A percentile compares a stretch with the other conserved stretches of the same genome.
phyloP scores from a whole-genome alignment of 2,113 vertebrate genomes.

The Eleginops maclovinus region DNA sequence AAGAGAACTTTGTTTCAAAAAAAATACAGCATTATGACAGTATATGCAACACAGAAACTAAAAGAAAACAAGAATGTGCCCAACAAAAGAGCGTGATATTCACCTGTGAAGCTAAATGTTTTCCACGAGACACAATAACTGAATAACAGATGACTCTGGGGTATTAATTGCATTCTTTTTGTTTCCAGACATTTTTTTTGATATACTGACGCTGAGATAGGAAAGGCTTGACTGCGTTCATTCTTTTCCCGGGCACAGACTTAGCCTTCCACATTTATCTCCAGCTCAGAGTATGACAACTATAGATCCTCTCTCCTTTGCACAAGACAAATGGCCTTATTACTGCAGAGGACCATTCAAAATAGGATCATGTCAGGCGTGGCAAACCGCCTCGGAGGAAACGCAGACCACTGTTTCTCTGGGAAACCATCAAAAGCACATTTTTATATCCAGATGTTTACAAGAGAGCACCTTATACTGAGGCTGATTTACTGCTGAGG shows the following conservation, averaged over 20 bases:
- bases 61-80: neutral
- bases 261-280: conserved; percentile 73
- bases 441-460: conserved; percentile 35
- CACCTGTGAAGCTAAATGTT: neutral
- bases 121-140: conserved; percentile 21
- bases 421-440: conserved; percentile 55
- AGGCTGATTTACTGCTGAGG: conserved; percentile 23
- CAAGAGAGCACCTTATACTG: conserved; percentile 13
- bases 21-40: neutral
- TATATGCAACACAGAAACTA: neutral
- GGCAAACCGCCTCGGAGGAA: conserved; percentile 57
- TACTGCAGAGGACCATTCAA: conserved; percentile 76
- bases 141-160: conserved; percentile 7
- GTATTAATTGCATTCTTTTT: conserved; percentile 43
- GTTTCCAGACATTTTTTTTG: conserved; percentile 19
- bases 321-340: conserved; percentile 84
- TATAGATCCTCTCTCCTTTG: conserved; percentile 72
- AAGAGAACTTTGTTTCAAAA: too few relatives aligned
- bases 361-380: conserved; percentile 77
- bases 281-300: conserved; percentile 73
- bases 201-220: neutral
- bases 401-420: conserved; percentile 52
- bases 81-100: neutral
- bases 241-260: conserved; percentile 50
- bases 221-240: conserved; percentile 45